Percentiles rank a stretch among this genome's conserved stretches.
These are phyloP conservation scores for Sisor rabdophorus DNA, from an alignment of 2,113 vertebrate genomes.

Conservation along the genomic window DNA sequence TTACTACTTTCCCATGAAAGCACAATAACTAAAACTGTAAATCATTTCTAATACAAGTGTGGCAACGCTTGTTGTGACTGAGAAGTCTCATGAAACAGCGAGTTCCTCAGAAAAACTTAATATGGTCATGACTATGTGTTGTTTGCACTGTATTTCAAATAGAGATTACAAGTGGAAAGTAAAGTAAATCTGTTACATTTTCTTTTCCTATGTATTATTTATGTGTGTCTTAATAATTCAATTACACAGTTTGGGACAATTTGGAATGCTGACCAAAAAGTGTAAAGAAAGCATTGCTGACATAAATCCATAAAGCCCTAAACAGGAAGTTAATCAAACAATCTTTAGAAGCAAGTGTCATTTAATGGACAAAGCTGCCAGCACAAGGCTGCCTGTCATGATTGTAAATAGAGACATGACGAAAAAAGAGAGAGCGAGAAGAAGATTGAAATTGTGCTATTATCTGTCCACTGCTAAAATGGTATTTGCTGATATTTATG, in stretches of 20 bases:
- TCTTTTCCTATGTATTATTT: constrained; percentile 18
- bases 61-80: not conserved
- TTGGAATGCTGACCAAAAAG: constrained; percentile 33
- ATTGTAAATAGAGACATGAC: constrained; percentile 33
- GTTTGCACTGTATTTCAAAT: not conserved
- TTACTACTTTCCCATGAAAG: constrained; percentile 52
- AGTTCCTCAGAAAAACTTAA: constrained; percentile 16
- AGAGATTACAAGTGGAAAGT: not conserved
- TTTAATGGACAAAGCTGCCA: constrained; percentile 65
- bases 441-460: constrained; percentile 48
- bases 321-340: constrained; percentile 64
- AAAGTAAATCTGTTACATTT: constrained; percentile 1
- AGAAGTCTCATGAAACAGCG: not conserved
- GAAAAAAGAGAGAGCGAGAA: constrained; percentile 18
- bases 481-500: constrained; percentile 26
- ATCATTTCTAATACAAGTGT: constrained; percentile 7
- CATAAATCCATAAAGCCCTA: constrained; percentile 52
- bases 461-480: constrained; percentile 31
- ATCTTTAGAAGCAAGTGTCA: constrained; percentile 65
- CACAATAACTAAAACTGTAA: constrained; percentile 25
- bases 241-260: constrained; percentile 2
- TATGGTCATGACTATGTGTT: constrained; percentile 5
- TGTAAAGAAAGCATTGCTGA: constrained; percentile 51
- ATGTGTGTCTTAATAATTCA: not conserved
- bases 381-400: constrained; percentile 56